Evolutionary conservation across 2,113 vertebrate species (phyloP), one percentile per base, ranked within the genome.

Genomic region (zebrafish (Danio rerio)): DNA sequence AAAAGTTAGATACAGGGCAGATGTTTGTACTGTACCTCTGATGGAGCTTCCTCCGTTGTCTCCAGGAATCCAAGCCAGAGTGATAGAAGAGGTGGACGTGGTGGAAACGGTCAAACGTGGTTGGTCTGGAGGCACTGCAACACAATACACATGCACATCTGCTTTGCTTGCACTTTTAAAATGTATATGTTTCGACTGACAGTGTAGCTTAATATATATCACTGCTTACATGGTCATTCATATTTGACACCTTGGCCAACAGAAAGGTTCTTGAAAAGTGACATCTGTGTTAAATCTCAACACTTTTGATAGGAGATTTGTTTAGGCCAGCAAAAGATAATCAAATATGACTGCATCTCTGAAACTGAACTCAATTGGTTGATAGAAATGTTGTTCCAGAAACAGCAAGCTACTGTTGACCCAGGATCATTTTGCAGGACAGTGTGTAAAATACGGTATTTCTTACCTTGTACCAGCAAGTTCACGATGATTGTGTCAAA

Each of bases 401-500:
- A 59, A 8, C 4, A 59, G 9, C n/a, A 59, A 59, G n/a, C n/a
- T 59, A 10, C 31, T 31, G 9, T 18, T 66, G 42, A 43, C 63
- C 40, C 15, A 66, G 42, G 15, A n/a, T 5, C 1, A n/a, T n/a
- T 45, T 45, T 68, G 45, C 18, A 31, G 11, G 49, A 5, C 7
- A 0, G n/a, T 7, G 0, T 21, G 42, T 31, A 5, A 42, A 55
- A 5, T 9, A 45, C 5, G 45, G 11, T 7, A 2, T 65, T 63
- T 13, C 91, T 87, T 91, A 99, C 98, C 98, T 96, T 99, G 98
- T 47, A 99, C 98, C 73, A 98, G 92, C 56, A 99, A 95, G 92
- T 99, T 99, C 87, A 99, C 92, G 13, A 99, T 98, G 90, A 99
- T 99, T 84, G 97, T 99, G 89, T 99, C 98, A 0, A 99, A 99